phyloP scores from a whole-genome alignment of 2,113 vertebrate species.

The Himantopus leucocephalus region DNA sequence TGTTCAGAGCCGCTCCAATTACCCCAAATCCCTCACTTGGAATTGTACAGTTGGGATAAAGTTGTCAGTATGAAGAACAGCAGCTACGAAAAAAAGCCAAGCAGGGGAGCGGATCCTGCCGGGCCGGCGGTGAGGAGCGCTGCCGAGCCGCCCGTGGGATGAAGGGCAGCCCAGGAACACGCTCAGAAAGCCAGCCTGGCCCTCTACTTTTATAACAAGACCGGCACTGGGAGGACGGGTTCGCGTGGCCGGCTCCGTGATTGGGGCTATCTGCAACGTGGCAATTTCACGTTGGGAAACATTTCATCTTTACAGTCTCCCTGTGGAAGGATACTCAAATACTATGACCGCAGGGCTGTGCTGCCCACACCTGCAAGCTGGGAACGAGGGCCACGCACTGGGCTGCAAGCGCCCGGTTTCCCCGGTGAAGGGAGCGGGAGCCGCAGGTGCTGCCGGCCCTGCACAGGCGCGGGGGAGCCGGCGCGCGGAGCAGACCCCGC shows the following conservation, averaged over 20 bases:
- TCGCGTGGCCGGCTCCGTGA: not conserved
- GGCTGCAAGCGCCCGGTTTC: not conserved
- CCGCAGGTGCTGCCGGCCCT: not conserved
- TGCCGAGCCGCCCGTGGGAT: rapidly evolving
- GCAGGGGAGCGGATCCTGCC: not conserved
- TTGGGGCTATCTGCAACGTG: not conserved
- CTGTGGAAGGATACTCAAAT: not conserved
- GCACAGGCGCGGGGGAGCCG: rapidly evolving
- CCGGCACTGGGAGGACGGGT: not conserved
- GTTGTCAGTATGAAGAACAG: not conserved
- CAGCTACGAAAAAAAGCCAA: not conserved
- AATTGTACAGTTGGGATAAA: not conserved
- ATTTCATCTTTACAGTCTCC: not conserved
- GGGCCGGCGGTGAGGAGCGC: rapidly evolving
- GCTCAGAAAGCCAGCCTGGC: not conserved
- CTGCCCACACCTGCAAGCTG: rapidly evolving
- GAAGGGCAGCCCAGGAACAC: rapidly evolving
- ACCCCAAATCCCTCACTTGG: not conserved
- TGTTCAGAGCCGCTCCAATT: not conserved
- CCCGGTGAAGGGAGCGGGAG: not conserved
- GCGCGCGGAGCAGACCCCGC: not conserved
- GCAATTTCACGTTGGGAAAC: not conserved
- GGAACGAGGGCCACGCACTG: rapidly evolving
- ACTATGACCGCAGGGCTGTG: not conserved
- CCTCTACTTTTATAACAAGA: not conserved